Percentiles rank a stretch among this genome's conserved stretches.
phyloP scores from a whole-genome alignment of 1,140 invertebrate species.

The Popillia japonica region DNA sequence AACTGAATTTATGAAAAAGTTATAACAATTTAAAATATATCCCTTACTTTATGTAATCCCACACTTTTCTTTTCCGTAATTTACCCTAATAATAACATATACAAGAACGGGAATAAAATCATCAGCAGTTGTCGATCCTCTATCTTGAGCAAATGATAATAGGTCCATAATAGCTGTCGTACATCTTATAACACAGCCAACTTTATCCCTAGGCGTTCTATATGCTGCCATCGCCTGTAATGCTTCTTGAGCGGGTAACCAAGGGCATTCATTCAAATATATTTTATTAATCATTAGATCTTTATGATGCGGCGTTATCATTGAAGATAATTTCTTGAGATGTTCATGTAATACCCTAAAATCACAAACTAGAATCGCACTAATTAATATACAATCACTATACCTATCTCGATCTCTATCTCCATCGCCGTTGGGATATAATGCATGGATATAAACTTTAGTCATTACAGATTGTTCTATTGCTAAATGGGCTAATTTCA shows the following conservation, averaged over 20 bases:
- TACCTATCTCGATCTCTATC: slow-evolving; percentile 92
- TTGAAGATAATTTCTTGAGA: slow-evolving; percentile 81
- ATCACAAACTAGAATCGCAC: slow-evolving; percentile 29
- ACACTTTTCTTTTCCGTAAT: no score
- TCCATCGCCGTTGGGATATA: slow-evolving; percentile 97
- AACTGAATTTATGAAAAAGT: no score
- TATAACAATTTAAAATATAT: no score
- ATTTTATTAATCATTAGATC: slow-evolving; percentile 83
- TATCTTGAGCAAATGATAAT: slow-evolving; percentile 80
- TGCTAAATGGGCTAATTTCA: slow-evolving; percentile 75
- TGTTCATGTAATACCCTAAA: slow-evolving; percentile 85
- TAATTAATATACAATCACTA: not conserved
- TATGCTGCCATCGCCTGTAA: slow-evolving; percentile 92
- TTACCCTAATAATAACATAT: slow-evolving; percentile 91
- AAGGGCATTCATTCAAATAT: slow-evolving; percentile 91
- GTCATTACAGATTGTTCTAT: slow-evolving; percentile 86
- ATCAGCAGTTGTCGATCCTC: slow-evolving; percentile 91
- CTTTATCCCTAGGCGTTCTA: slow-evolving; percentile 93
- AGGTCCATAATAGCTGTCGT: slow-evolving; percentile 94
- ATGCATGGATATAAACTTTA: slow-evolving; percentile 88
- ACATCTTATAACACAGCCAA: slow-evolving; percentile 85
- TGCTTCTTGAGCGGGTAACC: slow-evolving; percentile 96
- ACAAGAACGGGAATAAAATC: slow-evolving; percentile 97
- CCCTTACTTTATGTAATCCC: no score
- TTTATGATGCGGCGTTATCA: slow-evolving; percentile 84